phyloP scores from a whole-genome alignment of 2,797 vertebrate species.

The Phyllotis vaccarum region DNA sequence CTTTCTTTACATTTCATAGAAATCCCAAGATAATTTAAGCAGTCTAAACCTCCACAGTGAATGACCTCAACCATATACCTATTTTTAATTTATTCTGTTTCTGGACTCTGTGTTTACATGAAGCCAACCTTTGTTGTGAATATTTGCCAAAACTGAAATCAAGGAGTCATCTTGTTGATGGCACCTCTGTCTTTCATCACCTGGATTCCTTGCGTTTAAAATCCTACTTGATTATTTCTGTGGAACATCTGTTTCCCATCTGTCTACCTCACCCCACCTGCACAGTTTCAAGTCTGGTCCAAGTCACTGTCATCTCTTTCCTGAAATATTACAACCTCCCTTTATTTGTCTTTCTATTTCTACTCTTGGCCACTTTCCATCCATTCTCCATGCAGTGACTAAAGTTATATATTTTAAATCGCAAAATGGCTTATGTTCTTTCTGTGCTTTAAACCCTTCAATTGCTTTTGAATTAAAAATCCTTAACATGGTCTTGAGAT shows the following conservation, averaged over 20 bases:
- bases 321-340: not conserved
- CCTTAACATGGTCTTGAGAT: not conserved
- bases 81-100: not conserved
- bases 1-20: not conserved
- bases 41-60: not conserved
- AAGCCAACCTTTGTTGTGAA: conserved; percentile 12
- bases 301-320: conserved; percentile 41
- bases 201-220: not conserved
- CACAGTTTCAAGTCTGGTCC: not conserved
- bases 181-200: not conserved
- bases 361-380: not conserved
- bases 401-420: conserved; percentile 7
- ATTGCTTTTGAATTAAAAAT: not conserved
- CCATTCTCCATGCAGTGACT: not conserved
- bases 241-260: conserved; percentile 49
- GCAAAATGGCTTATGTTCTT: not conserved
- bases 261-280: conserved; percentile 2
- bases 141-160: not conserved
- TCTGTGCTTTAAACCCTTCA: not conserved
- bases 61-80: not conserved
- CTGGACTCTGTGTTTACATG: not conserved
- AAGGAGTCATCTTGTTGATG: not conserved
- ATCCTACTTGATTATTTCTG: not conserved
- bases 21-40: not conserved
- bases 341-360: not conserved